These are phyloP conservation scores for Notarius lentiginosus DNA, from an alignment of 2,113 vertebrate species.

Conservation along the genomic window DNA sequence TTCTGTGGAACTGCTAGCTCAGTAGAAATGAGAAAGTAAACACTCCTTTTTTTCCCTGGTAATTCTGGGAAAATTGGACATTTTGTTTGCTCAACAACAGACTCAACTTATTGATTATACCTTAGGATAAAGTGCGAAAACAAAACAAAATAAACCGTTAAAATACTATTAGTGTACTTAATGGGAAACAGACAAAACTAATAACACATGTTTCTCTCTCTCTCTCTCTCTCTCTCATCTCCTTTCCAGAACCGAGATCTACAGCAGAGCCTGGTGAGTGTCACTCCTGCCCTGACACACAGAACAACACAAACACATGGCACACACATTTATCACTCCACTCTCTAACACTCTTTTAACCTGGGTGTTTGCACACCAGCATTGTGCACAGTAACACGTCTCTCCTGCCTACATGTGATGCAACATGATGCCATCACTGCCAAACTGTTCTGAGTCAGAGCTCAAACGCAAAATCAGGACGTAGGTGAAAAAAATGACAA, in stretches of 20 bases:
- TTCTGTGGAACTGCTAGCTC: not conserved
- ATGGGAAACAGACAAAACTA: not conserved
- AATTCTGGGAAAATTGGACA: not conserved
- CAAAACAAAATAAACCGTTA: not conserved
- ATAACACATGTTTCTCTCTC: not conserved
- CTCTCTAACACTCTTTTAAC: not conserved
- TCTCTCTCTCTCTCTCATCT: not conserved
- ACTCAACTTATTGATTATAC: not conserved
- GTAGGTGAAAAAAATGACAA: not conserved
- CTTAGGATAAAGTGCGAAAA: not conserved
- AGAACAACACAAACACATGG: constrained; percentile 15
- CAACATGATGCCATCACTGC: not conserved
- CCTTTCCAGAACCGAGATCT: constrained; percentile 67
- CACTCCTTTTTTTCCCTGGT: not conserved
- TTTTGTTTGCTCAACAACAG: not conserved
- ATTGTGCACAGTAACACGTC: not conserved
- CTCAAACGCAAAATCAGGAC: not conserved
- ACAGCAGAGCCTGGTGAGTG: constrained; percentile 68
- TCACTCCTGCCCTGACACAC: constrained; percentile 19
- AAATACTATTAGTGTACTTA: not conserved
- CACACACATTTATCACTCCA: constrained; percentile 11
- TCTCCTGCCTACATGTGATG: not conserved
- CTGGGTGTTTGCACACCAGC: not conserved
- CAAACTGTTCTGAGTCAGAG: not conserved
- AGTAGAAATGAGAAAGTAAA: not conserved